phyloP scores from a whole-genome alignment of 1,140 invertebrate species.

The Dendroctonus valens region DNA sequence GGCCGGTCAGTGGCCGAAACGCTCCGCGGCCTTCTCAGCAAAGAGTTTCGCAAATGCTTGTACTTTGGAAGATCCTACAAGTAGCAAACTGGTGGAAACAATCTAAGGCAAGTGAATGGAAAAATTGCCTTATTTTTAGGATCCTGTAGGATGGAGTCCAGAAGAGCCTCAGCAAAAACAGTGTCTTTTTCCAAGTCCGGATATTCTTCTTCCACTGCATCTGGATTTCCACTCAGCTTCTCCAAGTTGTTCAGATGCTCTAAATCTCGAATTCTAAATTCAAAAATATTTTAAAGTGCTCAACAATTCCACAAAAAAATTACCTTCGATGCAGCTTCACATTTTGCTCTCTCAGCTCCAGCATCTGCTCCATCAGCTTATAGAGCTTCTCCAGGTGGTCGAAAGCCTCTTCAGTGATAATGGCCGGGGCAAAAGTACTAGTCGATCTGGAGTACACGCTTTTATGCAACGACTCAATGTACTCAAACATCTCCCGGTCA shows the following conservation, averaged over 20 bases:
- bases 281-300: background rate
- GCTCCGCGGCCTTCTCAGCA: slow-evolving; percentile 36
- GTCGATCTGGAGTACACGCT: slow-evolving; percentile 41
- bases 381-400: slow-evolving; percentile 77
- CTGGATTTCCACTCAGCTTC: slow-evolving; percentile 54
- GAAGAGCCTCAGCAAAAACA: slow-evolving; percentile 57
- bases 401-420: slow-evolving; percentile 60
- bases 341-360: slow-evolving; percentile 70
- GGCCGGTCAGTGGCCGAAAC: slow-evolving; percentile 37
- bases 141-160: slow-evolving; percentile 56
- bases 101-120: too few relatives aligned
- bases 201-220: slow-evolving; percentile 50
- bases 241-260: slow-evolving; percentile 69
- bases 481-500: slow-evolving; percentile 44
- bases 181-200: slow-evolving; percentile 58
- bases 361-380: slow-evolving; percentile 70
- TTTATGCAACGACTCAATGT: slow-evolving; percentile 43
- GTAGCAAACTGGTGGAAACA: background rate
- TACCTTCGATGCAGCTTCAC: slow-evolving; percentile 61
- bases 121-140: slow-evolving; percentile 34
- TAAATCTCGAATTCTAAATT: slow-evolving; percentile 61
- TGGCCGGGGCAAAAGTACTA: slow-evolving; percentile 49
- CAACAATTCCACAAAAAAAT: background rate
- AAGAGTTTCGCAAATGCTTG: slow-evolving; percentile 34
- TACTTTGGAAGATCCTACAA: slow-evolving; percentile 16